Percentiles rank a stretch among this genome's conserved stretches.
Evolutionary conservation across 2,888 invertebrate species (phyloP).

Genomic region (Tiliacea citrago): DNA sequence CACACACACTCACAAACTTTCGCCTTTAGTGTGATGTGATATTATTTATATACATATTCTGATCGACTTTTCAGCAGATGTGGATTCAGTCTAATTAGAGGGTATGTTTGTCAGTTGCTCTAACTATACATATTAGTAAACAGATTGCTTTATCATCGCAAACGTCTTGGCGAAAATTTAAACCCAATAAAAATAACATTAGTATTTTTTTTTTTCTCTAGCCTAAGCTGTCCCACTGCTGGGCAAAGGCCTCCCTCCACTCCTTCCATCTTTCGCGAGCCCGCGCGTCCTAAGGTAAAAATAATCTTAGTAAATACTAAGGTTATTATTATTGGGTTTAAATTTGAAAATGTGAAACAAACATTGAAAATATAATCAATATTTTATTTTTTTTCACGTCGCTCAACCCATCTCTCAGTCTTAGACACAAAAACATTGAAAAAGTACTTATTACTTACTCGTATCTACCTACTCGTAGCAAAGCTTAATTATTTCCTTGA

Average conservation of each 20-base stretch:
- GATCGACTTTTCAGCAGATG: neutral
- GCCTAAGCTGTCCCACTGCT: too few relatives aligned
- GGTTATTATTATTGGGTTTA: too few relatives aligned
- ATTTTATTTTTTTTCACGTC: neutral
- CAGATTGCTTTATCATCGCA: neutral
- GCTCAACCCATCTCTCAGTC: neutral
- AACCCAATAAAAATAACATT: constrained; percentile 1
- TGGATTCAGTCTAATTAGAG: neutral
- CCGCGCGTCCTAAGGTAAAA: too few relatives aligned
- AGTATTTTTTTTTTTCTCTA: too few relatives aligned
- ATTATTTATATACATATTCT: too few relatives aligned
- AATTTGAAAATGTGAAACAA: too few relatives aligned
- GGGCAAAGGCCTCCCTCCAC: too few relatives aligned
- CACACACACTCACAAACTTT: too few relatives aligned
- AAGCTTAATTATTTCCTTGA: constrained; percentile 15
- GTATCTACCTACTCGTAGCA: too few relatives aligned
- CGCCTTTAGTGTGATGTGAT: too few relatives aligned
- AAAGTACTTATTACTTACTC: too few relatives aligned
- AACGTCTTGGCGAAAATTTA: neutral
- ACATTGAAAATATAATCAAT: neutral
- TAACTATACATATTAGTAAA: neutral
- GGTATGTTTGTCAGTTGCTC: neutral
- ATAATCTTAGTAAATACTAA: neutral
- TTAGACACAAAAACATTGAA: constrained; percentile 3
- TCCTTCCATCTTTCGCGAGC: too few relatives aligned